Conservation (phyloP, 2,888 invertebrate species). For the Drosophila cognata region DNA sequence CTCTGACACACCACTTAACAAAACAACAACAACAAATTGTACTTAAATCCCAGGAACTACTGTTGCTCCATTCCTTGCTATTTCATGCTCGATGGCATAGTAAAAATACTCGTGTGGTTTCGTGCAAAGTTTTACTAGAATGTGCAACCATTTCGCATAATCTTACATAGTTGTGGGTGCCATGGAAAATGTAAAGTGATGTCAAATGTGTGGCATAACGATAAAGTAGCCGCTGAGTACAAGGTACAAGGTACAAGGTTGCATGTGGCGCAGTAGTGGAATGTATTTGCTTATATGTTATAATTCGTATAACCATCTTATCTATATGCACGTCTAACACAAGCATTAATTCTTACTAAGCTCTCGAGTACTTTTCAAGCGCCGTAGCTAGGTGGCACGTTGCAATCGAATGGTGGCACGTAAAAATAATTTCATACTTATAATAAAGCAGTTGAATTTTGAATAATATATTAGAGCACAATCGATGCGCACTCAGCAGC, state of each 20-base stretch:
- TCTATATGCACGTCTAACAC: slow-evolving; percentile 26
- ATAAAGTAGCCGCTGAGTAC: slow-evolving; percentile 29
- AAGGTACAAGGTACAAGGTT: not conserved
- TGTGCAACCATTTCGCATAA: slow-evolving; percentile 44
- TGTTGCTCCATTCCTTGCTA: slow-evolving; percentile 9
- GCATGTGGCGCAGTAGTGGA: slow-evolving; percentile 26
- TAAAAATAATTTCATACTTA: slow-evolving; percentile 43
- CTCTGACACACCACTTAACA: slow-evolving; percentile 32
- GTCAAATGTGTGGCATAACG: slow-evolving; percentile 20
- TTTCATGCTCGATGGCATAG: slow-evolving; percentile 17
- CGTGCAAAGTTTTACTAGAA: slow-evolving; percentile 24
- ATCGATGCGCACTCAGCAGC: slow-evolving; percentile 24
- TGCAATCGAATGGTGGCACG: slow-evolving; percentile 51
- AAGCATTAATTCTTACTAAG: slow-evolving; percentile 26
- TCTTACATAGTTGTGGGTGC: slow-evolving; percentile 21
- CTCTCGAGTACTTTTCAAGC: slow-evolving; percentile 11
- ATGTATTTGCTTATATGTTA: slow-evolving; percentile 53
- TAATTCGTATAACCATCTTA: slow-evolving; percentile 36
- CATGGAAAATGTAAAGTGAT: slow-evolving; percentile 10
- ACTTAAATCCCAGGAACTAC: slow-evolving; percentile 40
- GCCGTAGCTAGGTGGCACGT: slow-evolving; percentile 14
- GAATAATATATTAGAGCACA: slow-evolving; percentile 21
- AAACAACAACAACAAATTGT: slow-evolving; percentile 34
- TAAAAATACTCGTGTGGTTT: slow-evolving; percentile 11
- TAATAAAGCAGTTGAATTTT: slow-evolving; percentile 28